Evolutionary conservation across 1,140 invertebrate genomes (phyloP), one percentile per base, ranked within the genome.

Genomic region (Anastrepha ludens): DNA sequence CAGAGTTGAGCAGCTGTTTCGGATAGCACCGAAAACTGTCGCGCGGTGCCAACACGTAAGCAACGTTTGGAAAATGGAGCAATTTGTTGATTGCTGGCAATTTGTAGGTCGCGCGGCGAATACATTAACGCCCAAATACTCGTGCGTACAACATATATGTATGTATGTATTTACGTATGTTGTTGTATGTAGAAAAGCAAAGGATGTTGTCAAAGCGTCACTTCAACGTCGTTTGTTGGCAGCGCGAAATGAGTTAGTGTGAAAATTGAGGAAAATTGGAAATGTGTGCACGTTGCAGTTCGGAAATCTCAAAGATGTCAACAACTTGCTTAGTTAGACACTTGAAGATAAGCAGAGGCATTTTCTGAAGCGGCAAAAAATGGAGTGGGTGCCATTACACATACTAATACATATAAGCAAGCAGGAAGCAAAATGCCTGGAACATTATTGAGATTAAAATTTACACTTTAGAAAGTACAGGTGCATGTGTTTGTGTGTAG

Each of bases 61-160:
- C 67, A 74, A 74, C 67, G 67, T 47, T 74, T 44, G 39, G 39
- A 74, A 74, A 74, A 74, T 74, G 67, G 67, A 74, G 67, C 67
- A 74, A 74, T 74, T 74, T 74, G 67, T 74, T 74, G 67, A 74
- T 74, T 74, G 67, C 67, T 47, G 41, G 67, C 67, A 74, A 74
- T 74, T 74, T 74, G 67, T 74, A 74, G 67, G 67, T 74, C 67
- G 67, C 67, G 15, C 67, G 41, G 67, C 44, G 67, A 41, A 74
- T 74, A 74, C 15, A 15, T 74, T 74, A 74, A 47, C 67, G 44
- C 39, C 65, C 67, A 13, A 74, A 47, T 2, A 74, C 15, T 11
- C 5, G 13, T 15, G 11, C 50, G 50, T 55, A 55, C 50, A 55
- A 2, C 50, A 39, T 41, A 41, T 44, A 41, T 6, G 41, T 44